phyloP scores from a whole-genome alignment of 1,140 invertebrate species.

The Zaprionus davidi region DNA sequence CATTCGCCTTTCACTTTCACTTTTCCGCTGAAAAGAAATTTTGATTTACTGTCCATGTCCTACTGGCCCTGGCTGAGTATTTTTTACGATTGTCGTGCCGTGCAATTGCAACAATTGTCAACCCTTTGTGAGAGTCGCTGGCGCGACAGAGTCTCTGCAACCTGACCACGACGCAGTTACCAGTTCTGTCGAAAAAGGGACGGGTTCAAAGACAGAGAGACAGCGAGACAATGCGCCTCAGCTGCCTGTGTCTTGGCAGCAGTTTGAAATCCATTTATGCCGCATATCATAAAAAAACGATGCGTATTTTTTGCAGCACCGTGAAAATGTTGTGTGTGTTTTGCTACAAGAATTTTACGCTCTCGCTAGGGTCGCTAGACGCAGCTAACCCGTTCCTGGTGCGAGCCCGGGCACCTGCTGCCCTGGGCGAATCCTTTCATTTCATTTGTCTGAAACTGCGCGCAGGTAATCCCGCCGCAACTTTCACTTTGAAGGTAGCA shows the following conservation, averaged over 20 bases:
- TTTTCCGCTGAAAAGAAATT: conserved; percentile 50
- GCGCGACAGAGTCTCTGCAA: conserved; percentile 39
- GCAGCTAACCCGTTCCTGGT: conserved; percentile 51
- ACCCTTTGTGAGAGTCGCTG: conserved; percentile 61
- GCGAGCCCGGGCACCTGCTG: conserved; percentile 63
- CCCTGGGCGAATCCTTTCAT: conserved; percentile 24
- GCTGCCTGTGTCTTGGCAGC: conserved; percentile 74
- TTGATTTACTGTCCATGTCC: conserved; percentile 68
- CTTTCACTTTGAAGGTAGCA: conserved; percentile 38
- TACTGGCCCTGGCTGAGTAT: conserved; percentile 12
- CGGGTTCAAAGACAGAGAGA: background rate
- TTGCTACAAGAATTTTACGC: conserved; percentile 73
- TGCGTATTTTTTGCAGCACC: conserved; percentile 51
- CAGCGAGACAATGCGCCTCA: conserved; percentile 57
- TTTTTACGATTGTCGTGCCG: conserved; percentile 60
- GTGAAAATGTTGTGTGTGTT: conserved; percentile 65
- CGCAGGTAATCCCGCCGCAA: conserved; percentile 24
- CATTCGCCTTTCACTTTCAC: conserved; percentile 39
- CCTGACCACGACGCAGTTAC: conserved; percentile 59
- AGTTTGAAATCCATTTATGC: conserved; percentile 78
- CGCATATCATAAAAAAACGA: conserved; percentile 77
- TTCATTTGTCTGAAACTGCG: background rate
- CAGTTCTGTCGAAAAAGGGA: conserved; percentile 58
- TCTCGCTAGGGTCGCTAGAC: conserved; percentile 40
- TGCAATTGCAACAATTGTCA: conserved; percentile 79